Conservation (phyloP, 2,797 vertebrate genomes). For the Menidia menidia region DNA sequence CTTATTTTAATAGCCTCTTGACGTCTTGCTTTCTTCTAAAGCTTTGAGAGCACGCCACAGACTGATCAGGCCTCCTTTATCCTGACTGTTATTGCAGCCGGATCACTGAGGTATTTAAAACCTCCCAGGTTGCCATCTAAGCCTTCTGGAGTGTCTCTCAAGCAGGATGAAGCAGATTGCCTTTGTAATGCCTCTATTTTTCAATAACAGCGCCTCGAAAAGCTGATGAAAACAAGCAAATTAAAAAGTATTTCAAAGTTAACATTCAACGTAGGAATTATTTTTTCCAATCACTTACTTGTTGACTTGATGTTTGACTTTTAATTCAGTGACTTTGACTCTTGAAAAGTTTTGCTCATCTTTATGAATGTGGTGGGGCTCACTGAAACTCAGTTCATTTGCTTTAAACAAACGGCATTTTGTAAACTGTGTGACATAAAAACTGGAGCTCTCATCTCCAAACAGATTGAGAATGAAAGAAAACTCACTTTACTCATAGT, state of each 20-base stretch:
- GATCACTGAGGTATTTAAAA: constrained; percentile 60
- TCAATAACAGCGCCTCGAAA: constrained; percentile 42
- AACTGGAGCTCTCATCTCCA: no score
- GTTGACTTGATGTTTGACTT: no score
- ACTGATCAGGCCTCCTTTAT: constrained; percentile 33
- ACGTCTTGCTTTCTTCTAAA: neutral
- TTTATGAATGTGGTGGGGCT: neutral
- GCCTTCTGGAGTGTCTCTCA: constrained; percentile 58
- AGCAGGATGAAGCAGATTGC: constrained; percentile 53
- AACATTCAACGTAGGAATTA: neutral
- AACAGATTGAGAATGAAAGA: no score
- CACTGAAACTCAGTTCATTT: no score
- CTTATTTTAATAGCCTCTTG: constrained; percentile 23
- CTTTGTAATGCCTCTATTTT: constrained; percentile 54
- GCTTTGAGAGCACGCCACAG: constrained; percentile 3
- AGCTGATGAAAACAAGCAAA: constrained; percentile 61
- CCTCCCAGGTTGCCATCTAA: constrained; percentile 59
- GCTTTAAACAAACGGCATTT: no score
- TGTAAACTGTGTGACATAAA: no score
- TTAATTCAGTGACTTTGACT: neutral
- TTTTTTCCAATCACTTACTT: no score
- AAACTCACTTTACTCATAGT: no score
- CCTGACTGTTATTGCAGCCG: constrained; percentile 22
- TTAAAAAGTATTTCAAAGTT: constrained; percentile 25
- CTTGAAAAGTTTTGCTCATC: neutral